Evolutionary conservation across 2,888 invertebrate genomes (phyloP), one percentile per base, ranked within the genome.

Genomic region (Caenorhabditis sp.): DNA sequence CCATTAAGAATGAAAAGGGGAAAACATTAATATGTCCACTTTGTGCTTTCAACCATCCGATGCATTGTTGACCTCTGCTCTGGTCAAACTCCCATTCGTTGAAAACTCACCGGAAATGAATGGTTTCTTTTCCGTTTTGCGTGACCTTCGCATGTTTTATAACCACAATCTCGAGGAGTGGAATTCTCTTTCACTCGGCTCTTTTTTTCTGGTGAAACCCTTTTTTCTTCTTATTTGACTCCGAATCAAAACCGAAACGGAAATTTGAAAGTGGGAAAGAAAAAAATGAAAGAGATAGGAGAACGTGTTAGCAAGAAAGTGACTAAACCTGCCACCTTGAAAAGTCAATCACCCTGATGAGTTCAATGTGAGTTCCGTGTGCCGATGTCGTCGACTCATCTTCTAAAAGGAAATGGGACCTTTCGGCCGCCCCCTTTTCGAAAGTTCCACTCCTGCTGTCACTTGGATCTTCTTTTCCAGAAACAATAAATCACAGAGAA

Each of bases 331-430:
- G 66, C 75, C 66, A 66, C 51, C 68, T n/a, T n/a, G n/a, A n/a
- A n/a, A n/a, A n/a, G n/a, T 61, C 69, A 49, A 76, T 76, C 75
- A 76, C 59, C 26, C 35, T 76, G 77, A 77, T 77, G 69, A 77
- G 69, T 56, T 63, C 56, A 38, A 69, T 75, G 75, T 68, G 58
- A 75, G 74, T 75, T 74, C 74, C 66, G 31, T 64, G 44, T 49
- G 51, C n/a, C n/a, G n/a, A n/a, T n/a, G n/a, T n/a, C n/a, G n/a
- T n/a, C n/a, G n/a, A n/a, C 22, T 54, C 54, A 54, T 54, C 26
- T 54, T 22, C 24, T 26, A 1, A 44, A 44, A 47, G 19, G n/a
- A n/a, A n/a, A n/a, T n/a, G n/a, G n/a, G 47, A 26, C 38, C 38
- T 4, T 61, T 16, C 8, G 19, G 22, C 35, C 59, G 59, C 0